phyloP scores from a whole-genome alignment of 2,113 vertebrate genomes.

The Perognathus longimembris region DNA sequence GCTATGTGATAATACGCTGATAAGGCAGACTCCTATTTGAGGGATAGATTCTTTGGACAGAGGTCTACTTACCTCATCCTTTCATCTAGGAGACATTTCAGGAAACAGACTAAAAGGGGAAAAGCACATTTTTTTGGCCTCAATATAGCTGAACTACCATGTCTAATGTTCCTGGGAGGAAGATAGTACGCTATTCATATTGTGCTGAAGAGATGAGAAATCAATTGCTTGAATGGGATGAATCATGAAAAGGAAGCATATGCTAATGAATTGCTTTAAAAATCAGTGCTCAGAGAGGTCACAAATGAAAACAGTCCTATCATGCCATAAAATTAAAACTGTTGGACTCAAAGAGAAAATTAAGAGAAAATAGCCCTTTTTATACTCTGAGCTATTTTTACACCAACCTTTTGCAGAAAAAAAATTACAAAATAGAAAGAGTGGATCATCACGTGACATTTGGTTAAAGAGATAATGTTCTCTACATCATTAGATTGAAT shows the following conservation, averaged over 20 bases:
- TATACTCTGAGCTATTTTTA: constrained; percentile 58
- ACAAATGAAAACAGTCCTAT: constrained; percentile 61
- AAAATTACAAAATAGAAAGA: constrained; percentile 53
- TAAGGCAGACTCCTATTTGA: not conserved
- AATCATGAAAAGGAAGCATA: constrained; percentile 69
- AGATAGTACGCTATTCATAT: constrained; percentile 59
- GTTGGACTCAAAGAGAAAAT: constrained; percentile 58
- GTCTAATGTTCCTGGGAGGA: constrained; percentile 33
- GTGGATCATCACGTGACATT: constrained; percentile 23
- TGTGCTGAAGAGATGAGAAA: constrained; percentile 65
- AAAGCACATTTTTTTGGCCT: constrained; percentile 34
- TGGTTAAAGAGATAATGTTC: constrained; percentile 12
- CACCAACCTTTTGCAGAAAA: constrained; percentile 3
- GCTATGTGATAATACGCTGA: no score
- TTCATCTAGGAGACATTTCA: constrained; percentile 26
- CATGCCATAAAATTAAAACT: constrained; percentile 65
- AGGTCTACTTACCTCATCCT: not conserved
- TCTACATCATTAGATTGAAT: constrained; percentile 38
- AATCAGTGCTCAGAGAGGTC: constrained; percentile 62
- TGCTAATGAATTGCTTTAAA: constrained; percentile 67
- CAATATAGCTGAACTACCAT: constrained; percentile 45
- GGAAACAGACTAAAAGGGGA: constrained; percentile 32
- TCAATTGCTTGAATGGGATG: constrained; percentile 62
- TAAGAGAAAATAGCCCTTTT: constrained; percentile 61
- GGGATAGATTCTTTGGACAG: not conserved